Evolutionary conservation across 2,888 invertebrate species (phyloP), one percentile per base, ranked within the genome.

Genomic region (Mesoligia furuncula): DNA sequence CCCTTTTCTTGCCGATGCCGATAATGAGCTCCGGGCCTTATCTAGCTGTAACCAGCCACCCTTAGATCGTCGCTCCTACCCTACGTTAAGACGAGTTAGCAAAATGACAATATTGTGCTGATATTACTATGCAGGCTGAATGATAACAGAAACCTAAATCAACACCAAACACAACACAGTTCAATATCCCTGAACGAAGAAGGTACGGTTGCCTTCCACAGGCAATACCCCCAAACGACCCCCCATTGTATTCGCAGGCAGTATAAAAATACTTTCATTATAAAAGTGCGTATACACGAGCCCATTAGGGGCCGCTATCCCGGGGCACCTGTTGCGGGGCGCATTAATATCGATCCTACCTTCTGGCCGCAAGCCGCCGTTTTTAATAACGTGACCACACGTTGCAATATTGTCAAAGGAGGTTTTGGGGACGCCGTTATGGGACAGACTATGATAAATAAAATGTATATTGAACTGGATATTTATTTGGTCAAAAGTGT

Each of bases 251-350:
- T 77, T 76, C 64, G 64, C 51, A 67, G 31, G 45, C 73, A 24
- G 57, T 83, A 80, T 77, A 83, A 84, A 84, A 82, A 87, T 82
- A 87, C 82, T 85, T 85, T 86, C 74, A 85, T 89, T 87, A 81
- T 73, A 66, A 73, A 75, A 59, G 54, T 71, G 76, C 84, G 79
- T 80, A 61, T 75, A 83, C 81, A 80, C 73, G 68, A 51, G 45
- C n/a, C 84, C 81, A 88, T 90, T 88, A 85, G 80, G 84, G 79
- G 48, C 69, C 45, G 57, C 68, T 61, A 72, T 73, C 73, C 85
- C 76, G 31, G 66, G 79, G 79, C 87, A 92, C 92, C 91, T 92
- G 92, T 92, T 92, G 92, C 88, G 85, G 69, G 78, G 72, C 85
- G 81, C 87, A 88, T 88, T 85, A 80, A 83, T 90, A 92, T 92